Evolutionary conservation across 2,888 invertebrate species (phyloP).

Genomic region (Pelosia muscerda): DNA sequence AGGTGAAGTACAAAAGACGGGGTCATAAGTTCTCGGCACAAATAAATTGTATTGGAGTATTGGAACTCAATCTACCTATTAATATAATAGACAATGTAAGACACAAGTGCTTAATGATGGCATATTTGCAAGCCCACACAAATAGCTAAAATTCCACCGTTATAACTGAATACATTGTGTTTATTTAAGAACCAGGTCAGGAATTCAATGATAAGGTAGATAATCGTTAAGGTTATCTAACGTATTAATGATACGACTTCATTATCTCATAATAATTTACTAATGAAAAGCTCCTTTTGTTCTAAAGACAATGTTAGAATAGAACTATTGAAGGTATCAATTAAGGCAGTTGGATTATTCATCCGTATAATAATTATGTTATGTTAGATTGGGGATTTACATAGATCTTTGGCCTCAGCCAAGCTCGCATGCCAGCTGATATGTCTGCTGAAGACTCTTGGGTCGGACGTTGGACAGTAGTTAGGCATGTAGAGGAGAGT

Average conservation of each 20-base stretch:
- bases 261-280: constrained; percentile 31
- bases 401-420: neutral
- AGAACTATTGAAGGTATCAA: constrained; percentile 27
- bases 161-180: neutral
- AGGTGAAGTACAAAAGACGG: too few relatives aligned
- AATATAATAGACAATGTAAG: constrained; percentile 5
- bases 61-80: neutral
- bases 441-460: too few relatives aligned
- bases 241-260: constrained; percentile 30
- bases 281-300: constrained; percentile 26
- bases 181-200: constrained; percentile 34
- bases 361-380: neutral
- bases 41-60: too few relatives aligned
- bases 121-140: constrained; percentile 11
- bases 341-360: constrained; percentile 23
- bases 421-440: too few relatives aligned
- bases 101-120: neutral
- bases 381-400: neutral
- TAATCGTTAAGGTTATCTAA: constrained; percentile 46
- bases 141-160: constrained; percentile 5
- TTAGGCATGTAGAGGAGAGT: too few relatives aligned
- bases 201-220: constrained; percentile 37
- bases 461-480: too few relatives aligned
- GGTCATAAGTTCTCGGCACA: neutral
- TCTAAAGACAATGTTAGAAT: constrained; percentile 27